Evolutionary conservation across 2,888 invertebrate species (phyloP), one percentile per base, ranked within the genome.

Genomic region (Pterostichus madidus): DNA sequence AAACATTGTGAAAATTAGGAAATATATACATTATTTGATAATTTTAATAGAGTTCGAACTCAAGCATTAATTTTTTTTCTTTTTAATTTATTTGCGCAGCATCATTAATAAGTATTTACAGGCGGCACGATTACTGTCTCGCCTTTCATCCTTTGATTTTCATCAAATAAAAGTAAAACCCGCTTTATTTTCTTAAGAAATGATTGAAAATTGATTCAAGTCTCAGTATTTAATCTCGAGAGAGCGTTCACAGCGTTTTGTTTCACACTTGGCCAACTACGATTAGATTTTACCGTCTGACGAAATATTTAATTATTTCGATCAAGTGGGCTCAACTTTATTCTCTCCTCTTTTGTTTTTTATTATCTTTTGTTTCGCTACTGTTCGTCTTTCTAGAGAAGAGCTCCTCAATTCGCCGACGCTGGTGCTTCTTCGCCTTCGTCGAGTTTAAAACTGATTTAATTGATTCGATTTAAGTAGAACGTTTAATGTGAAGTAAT

Each of bases 231-330:
- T 75, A 75, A 75, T 75, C 75, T 75, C 1, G 11, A 32, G 35
- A 73, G 31, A 31, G 13, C 24, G 52, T 75, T 49, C 75, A 49
- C 8, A 49, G 52, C 31, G 32, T 52, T 52, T 75, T 75, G 75
- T 77, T 77, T 77, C 77, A 77, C 77, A 77, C 77, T 77, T 56
- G 77, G 56, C 56, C 56, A 56, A 39, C 59, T 77, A 17, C 77
- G 56, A 77, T 75, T 75, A 75, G 52, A 75, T 75, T 52, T 31
- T 35, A 31, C 32, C 77, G 59, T 77, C 77, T 77, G 77, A 77
- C 77, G 77, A 77, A 77, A 77, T 77, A 77, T 77, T 77, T 77
- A 77, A 77, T 77, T 77, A 77, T 77, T 77, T 77, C 77, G 77
- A 77, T 56, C 77, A 77, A 77, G 77, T 77, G 56, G 77, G 17